A percentile compares a stretch with the other conserved stretches of the same genome.
These are phyloP conservation scores for Xenopus petersii DNA, from an alignment of 2,797 vertebrate species.

Conservation along the genomic window DNA sequence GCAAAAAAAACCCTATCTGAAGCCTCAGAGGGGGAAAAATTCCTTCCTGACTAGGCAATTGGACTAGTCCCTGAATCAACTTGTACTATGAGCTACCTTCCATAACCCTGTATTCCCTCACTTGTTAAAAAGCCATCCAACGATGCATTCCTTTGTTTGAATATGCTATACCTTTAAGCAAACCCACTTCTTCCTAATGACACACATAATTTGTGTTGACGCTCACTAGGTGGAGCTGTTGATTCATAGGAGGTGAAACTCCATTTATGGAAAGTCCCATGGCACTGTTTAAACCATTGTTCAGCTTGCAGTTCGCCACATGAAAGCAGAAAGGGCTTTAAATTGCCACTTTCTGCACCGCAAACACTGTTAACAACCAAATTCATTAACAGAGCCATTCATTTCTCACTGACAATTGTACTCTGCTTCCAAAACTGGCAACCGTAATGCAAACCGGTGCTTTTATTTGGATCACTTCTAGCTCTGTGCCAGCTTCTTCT, in stretches of 20 bases:
- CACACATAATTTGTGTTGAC: background rate
- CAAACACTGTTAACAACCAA: conserved; percentile 50
- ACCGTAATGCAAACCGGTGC: background rate
- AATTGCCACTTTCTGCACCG: conserved; percentile 49
- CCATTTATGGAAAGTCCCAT: conserved; percentile 23
- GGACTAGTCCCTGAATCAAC: no score
- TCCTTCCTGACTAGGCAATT: no score
- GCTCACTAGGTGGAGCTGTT: conserved; percentile 59
- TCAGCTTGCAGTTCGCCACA: conserved; percentile 45
- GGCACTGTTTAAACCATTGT: conserved; percentile 45
- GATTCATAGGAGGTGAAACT: conserved; percentile 41
- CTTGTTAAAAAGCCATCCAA: background rate
- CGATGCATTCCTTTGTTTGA: no score
- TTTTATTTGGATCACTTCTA: conserved; percentile 17
- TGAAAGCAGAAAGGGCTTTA: conserved; percentile 45
- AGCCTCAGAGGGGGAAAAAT: no score
- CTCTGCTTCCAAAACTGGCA: conserved; percentile 20
- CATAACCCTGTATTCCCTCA: background rate
- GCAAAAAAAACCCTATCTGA: no score
- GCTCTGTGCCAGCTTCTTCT: background rate
- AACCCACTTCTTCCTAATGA: background rate
- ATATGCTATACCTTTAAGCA: no score
- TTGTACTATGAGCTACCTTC: no score
- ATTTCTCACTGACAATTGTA: conserved; percentile 49
- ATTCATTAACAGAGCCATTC: conserved; percentile 48